Base-by-base conservation (phyloP, 2,797 vertebrate genomes). In the Microctenopoma steveboyesi region DNA sequence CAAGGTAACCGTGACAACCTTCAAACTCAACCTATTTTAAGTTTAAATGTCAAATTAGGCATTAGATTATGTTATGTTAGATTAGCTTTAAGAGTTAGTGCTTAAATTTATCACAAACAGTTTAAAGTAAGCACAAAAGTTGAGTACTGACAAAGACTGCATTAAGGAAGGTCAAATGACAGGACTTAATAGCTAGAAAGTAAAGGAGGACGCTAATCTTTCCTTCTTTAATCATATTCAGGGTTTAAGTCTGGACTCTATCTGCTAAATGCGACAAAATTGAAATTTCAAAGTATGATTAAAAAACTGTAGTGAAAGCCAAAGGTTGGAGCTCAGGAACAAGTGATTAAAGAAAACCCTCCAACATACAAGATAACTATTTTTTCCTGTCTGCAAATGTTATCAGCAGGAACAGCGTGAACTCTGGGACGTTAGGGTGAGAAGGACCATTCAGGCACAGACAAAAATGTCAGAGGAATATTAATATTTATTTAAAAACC, bases 271-370 rank as follows among this genome's bases (percentile, higher is more conserved):
- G 35, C 12, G 12, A 64, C 43, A 62, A 74, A 83, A 88, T 76
- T 39, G 0, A 68, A 84, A 81, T 83, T 86, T 56, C 40, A 69
- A 69, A 72, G 49, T 68, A 64, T 59, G 78, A 91, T 86, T 69
- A 77, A 83, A 87, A 64, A 60, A 47, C 4, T 49, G 27, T 27
- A 63, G 57, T 0, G 18, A 42, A 58, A 72, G 74, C 40, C 53
- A 86, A 88, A 87, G 83, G 86, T 90, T n/a, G 64, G n/a, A 45
- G 55, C 72, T 61, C 4, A 3, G 64, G 69, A 76, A 37, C 60
- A 66, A 63, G 57, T 4, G 61, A 83, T 86, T 86, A 91, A 88
- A 90, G 76, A 81, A 74, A 83, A 66, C 0, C 16, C 16, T 18
- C 16, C 15, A 1, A 43, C 49, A 46, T 60, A 62, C 35, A 64